A percentile compares a stretch with the other conserved stretches of the same genome.
phyloP scores from a whole-genome alignment of 1,140 invertebrate species.

The Temnothorax nylanderi region DNA sequence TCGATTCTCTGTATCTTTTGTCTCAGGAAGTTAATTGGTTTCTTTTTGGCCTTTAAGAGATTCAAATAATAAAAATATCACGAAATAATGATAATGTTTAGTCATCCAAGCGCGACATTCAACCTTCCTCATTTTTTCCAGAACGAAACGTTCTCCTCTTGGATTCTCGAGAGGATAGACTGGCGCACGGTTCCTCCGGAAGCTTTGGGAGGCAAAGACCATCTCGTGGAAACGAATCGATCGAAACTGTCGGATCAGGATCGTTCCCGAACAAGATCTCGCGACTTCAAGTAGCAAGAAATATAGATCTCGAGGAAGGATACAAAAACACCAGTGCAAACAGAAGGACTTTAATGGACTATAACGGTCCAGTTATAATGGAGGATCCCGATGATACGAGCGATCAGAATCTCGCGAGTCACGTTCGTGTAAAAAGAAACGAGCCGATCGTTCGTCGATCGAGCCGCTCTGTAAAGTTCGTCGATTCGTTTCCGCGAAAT shows the following conservation, averaged over 20 bases:
- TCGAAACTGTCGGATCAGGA: not conserved
- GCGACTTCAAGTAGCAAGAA: not conserved
- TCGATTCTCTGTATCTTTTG: not conserved
- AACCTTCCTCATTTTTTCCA: not conserved
- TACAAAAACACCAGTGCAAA: not conserved
- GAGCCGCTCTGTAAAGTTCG: conserved; percentile 21
- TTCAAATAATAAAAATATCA: not conserved
- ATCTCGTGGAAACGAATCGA: not conserved
- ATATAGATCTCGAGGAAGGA: not conserved
- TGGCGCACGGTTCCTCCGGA: not conserved
- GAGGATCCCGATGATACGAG: conserved; percentile 26
- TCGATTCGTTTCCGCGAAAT: not conserved
- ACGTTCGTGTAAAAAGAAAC: conserved; percentile 71
- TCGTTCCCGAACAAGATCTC: not conserved
- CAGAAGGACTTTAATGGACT: conserved; percentile 44
- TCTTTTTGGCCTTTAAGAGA: not conserved
- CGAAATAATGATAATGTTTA: not conserved
- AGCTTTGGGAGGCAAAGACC: conserved; percentile 38
- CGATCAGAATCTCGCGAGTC: conserved; percentile 40
- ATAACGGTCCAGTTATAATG: conserved; percentile 40
- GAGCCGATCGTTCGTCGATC: not conserved
- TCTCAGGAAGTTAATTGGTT: not conserved
- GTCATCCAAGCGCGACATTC: not conserved
- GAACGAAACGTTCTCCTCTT: not conserved
- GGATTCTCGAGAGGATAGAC: not conserved